These are phyloP conservation scores for Dipodomys spectabilis DNA, from an alignment of 2,113 vertebrate species.

Conservation along the genomic window DNA sequence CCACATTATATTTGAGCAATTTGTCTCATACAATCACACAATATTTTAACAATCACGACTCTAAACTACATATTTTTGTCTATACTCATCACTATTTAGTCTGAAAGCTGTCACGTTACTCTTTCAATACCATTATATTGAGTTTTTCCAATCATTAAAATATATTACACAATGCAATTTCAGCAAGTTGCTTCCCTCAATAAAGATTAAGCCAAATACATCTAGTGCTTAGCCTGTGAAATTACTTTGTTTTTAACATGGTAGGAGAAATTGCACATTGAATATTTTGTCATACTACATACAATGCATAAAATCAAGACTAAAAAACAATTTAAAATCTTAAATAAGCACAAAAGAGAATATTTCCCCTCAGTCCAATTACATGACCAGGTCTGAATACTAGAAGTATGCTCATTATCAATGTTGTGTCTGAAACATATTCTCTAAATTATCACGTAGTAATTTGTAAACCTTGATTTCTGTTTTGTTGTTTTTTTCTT, in stretches of 20 bases:
- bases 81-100: neutral
- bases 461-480: conserved; percentile 11
- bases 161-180: conserved; percentile 39
- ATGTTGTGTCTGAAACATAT: conserved; percentile 1
- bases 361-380: neutral
- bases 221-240: neutral
- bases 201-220: neutral
- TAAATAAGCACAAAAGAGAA: conserved; percentile 16
- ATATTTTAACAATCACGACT: neutral
- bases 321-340: conserved; percentile 17
- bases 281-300: conserved; percentile 37
- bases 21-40: neutral
- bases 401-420: neutral
- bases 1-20: neutral
- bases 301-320: conserved; percentile 49
- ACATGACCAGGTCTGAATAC: conserved; percentile 9
- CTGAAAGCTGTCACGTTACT: neutral
- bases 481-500: neutral
- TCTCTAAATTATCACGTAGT: conserved; percentile 28
- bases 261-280: neutral
- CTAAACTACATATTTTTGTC: neutral
- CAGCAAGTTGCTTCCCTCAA: neutral
- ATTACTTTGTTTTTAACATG: conserved; percentile 46
- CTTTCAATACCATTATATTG: neutral
- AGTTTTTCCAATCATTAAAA: conserved; percentile 43